These are phyloP conservation scores for Leucoraja erinaceus DNA, from an alignment of 2,113 vertebrate genomes.

Conservation along the genomic window DNA sequence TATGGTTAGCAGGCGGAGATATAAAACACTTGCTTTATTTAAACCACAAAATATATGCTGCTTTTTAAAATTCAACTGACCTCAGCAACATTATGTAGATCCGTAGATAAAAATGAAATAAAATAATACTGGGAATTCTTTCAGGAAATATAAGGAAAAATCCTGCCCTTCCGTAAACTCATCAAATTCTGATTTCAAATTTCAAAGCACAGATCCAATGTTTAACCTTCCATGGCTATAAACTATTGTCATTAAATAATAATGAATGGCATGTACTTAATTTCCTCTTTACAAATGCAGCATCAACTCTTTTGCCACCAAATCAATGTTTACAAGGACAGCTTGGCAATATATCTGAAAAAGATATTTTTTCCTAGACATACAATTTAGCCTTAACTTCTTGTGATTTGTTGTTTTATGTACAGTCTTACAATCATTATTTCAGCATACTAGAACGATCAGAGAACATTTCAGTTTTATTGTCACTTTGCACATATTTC, in stretches of 20 bases:
- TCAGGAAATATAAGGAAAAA: slow-evolving; percentile 11
- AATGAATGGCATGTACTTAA: not conserved
- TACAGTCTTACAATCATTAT: not conserved
- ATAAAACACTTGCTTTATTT: not conserved
- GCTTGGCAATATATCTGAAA: not conserved
- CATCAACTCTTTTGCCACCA: slow-evolving; percentile 23
- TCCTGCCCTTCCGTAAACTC: not conserved
- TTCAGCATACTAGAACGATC: not conserved
- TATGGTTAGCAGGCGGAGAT: not conserved
- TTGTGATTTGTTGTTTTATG: not conserved
- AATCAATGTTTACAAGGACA: not conserved
- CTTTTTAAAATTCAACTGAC: not conserved
- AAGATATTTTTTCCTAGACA: not conserved
- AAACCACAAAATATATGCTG: not conserved
- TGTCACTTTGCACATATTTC: not conserved
- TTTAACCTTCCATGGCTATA: not conserved
- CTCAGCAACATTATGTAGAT: not conserved
- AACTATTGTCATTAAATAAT: slow-evolving; percentile 16
- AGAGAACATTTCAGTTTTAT: not conserved
- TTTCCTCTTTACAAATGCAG: not conserved
- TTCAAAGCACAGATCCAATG: not conserved
- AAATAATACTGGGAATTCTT: not conserved
- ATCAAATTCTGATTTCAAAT: not conserved
- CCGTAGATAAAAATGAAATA: not conserved
- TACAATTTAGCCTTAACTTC: not conserved